Base-by-base conservation (phyloP, 2,888 invertebrate genomes). In the Eudemis profundana region DNA sequence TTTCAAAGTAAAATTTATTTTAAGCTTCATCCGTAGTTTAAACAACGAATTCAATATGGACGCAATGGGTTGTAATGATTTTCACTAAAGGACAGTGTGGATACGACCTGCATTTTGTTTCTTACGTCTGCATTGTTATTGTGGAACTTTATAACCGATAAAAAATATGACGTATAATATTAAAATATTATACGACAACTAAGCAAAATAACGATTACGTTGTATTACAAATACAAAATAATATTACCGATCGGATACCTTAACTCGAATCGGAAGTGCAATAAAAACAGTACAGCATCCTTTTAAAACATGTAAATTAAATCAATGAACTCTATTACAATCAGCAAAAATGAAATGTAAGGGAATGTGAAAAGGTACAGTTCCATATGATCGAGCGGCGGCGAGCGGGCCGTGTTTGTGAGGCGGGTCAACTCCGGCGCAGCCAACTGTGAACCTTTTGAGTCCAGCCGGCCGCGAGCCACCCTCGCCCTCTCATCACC, bases 401-500 rank as follows among this genome's bases (percentile, higher is more conserved):
- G 50, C 42, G 40, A 42, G 71, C 81, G 81, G 80, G 72, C 80
- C 79, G 79, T 88, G 91, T 90, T 91, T 90, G 90, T 86, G 85
- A 88, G 90, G 90, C 85, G 89, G 91, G 90, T 88, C 89, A 29
- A 90, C 91, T 92, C 91, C 84, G 81, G 90, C 90, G 91, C 91
- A 91, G 76, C 89, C 79, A 87, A 89, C 90, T 90, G 91, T 89
- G 87, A 92, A 92, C 85, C 89, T 91, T 91, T 92, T 86, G 90
- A 90, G 88, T 82, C 84, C 89, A 85, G 78, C 84, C 85, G 85
- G 82, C 84, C 86, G 85, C 84, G 81, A 78, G 80, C 78, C 81
- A 70, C 82, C 78, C 78, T 70, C 68, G 64, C 69, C 69, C 66
- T 61, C 66, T 61, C 60, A 56, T 71, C 74, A 61, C 74, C 75